Evolutionary conservation across 1,140 invertebrate species (phyloP), one percentile per base, ranked within the genome.

Genomic region (Pachypeltis micranthus): DNA sequence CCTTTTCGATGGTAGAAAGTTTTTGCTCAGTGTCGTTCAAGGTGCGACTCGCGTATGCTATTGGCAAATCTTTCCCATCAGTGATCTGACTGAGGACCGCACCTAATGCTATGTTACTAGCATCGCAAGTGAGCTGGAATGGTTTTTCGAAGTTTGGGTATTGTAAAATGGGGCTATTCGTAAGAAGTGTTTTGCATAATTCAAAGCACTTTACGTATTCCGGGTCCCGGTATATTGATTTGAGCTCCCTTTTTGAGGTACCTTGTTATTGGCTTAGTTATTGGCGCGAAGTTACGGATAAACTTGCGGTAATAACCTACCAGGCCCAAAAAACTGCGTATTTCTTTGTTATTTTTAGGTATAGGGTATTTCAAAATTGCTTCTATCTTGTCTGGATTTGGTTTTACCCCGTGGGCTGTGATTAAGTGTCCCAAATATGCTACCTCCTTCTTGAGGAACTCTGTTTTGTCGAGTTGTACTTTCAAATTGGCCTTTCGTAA

Each of bases 1-100:
- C 78, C 65, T 75, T 74, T 70, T 77, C 73, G 29, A 71, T 69
- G 1, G 66, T 66, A 10, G 62, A 58, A 59, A 72, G 72, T 27
- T 67, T 66, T 10, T 44, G 12, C 68, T 74, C 73, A 3, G 66
- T 64, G 44, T 69, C 66, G 23, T 66, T 71, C 16, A 72, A 59
- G 1, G 69, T 70, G 25, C 70, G 44, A 1, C 63, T 68, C 0
- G 67, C 66, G 55, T 66, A 74, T n/a, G 70, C 68, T 29, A 74
- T 67, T 0, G 73, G 70, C 59, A 34, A 28, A 54, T 72, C 67
- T n/a, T 61, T 55, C 24, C 65, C 66, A 1, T 63, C 60, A 66
- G 44, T 26, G 68, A 69, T 69, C 67, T 76, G 74, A 1, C 59
- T 69, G 10, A 75, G 34, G 1, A 72, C 64, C 0, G 68, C 68